Conservation (phyloP, 2,888 invertebrate genomes). For the Lissonota sp. region DNA sequence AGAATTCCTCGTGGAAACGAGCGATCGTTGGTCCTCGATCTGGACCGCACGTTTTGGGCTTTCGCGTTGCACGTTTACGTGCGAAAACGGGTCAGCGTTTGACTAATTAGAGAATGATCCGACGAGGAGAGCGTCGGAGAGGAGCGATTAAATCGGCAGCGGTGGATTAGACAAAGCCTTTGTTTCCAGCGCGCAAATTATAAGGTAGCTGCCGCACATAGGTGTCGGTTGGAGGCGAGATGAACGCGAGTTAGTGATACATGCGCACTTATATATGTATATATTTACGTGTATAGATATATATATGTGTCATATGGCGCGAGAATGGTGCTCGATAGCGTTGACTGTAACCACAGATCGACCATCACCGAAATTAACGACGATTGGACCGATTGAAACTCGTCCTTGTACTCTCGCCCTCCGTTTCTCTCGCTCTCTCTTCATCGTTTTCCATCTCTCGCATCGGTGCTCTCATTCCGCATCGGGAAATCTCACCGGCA, state of each 20-base stretch:
- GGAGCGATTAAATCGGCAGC: slow-evolving; percentile 71
- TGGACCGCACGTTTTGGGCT: slow-evolving; percentile 26
- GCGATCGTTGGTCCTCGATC: slow-evolving; percentile 4
- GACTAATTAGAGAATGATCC: slow-evolving; percentile 77
- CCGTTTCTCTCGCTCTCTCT: slow-evolving; percentile 14
- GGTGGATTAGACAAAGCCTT: slow-evolving; percentile 75
- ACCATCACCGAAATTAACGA: slow-evolving; percentile 70
- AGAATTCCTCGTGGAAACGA: neutral
- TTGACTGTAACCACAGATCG: slow-evolving; percentile 65
- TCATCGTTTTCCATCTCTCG: slow-evolving; percentile 17
- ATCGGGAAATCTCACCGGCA: slow-evolving; percentile 47
- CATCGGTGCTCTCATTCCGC: slow-evolving; percentile 29
- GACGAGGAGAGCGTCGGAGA: slow-evolving; percentile 45
- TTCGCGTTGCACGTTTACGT: slow-evolving; percentile 26
- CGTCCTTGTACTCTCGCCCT: slow-evolving; percentile 28
- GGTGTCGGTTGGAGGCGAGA: slow-evolving; percentile 43
- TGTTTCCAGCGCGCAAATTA: slow-evolving; percentile 74
- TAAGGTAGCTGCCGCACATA: slow-evolving; percentile 69
- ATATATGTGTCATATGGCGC: slow-evolving; percentile 46
- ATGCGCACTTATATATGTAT: slow-evolving; percentile 3
- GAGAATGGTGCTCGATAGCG: slow-evolving; percentile 45
- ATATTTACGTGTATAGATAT: neutral
- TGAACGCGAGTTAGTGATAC: slow-evolving; percentile 16
- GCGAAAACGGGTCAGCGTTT: slow-evolving; percentile 62
- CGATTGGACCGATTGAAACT: slow-evolving; percentile 69